These are phyloP conservation scores for Antrozous pallidus DNA, from an alignment of 2,797 vertebrate species.

Conservation along the genomic window DNA sequence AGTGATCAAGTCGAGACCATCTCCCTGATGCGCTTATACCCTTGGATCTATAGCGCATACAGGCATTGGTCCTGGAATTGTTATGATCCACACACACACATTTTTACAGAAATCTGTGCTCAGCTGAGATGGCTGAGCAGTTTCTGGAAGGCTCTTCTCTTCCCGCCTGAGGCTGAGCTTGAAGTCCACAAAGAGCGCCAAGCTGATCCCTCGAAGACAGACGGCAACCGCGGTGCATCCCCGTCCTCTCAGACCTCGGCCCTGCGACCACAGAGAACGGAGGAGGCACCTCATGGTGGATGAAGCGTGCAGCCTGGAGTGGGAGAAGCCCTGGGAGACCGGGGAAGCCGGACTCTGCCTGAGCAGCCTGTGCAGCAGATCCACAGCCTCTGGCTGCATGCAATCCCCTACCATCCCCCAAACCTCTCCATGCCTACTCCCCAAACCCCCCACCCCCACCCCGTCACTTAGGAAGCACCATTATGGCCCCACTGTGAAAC, in stretches of 20 bases:
- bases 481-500: background rate
- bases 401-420: background rate
- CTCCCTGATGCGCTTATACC: background rate
- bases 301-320: background rate
- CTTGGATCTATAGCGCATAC: background rate
- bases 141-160: background rate
- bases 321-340: background rate
- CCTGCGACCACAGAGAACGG: background rate
- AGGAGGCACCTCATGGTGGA: fast-evolving
- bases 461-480: background rate
- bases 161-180: background rate
- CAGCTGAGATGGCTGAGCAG: background rate
- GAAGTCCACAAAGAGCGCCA: background rate
- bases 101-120: background rate
- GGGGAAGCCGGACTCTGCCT: background rate
- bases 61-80: background rate
- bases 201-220: background rate
- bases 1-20: background rate
- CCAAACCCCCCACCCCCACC: no score
- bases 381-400: background rate
- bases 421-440: background rate
- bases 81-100: background rate
- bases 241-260: no score
- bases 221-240: background rate
- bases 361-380: no score